Evolutionary conservation across 2,797 vertebrate species (phyloP), one percentile per base, ranked within the genome.

Genomic region (Megaceryle alcyon): DNA sequence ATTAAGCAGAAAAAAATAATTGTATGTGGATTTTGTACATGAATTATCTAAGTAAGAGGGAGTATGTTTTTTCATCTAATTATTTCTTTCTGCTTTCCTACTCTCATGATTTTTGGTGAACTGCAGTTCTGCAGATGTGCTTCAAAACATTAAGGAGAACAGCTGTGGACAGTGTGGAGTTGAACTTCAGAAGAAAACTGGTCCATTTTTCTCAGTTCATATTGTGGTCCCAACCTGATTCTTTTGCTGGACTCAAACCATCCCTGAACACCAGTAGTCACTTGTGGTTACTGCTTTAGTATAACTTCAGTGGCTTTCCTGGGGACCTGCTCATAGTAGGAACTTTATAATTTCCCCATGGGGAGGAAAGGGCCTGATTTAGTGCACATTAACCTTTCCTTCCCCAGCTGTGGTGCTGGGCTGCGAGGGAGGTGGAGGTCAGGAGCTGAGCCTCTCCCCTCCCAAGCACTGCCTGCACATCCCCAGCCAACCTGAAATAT

Each of bases 391-490:
- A 75, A 71, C 20, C 19, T 19, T 68, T 78, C 68, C 57, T 48
- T 4, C 28, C 15, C 6, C 2, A 1, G 48, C 12, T 2, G 2
- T 3, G 7, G 22, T 26, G 48, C 65, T 86, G 76, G 13, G 41
- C 70, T 66, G 20, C 0, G 3, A 44, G 33, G 16, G 31, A 57
- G 37, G 4, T 0, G 4, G 48, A 26, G 28, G 26, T 4, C 0
- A 0, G 35, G 37, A 76, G 10, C 63, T 72, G 79, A 93, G 19
- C 54, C 11, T 87, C 28, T 51, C 12, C 14, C 22, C 28, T 76
- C 29, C 51, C 14, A 4, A 59, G 51, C 16, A 14, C 41, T 71
- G 31, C 43, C 61, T 70, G 37, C 41, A 31, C 28, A 46, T 44
- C 31, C 41, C 49, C 33, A 72, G 51, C 54, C 14, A 25, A 1